Conservation (phyloP, 2,113 vertebrate genomes). For the Cardinalis cardinalis region DNA sequence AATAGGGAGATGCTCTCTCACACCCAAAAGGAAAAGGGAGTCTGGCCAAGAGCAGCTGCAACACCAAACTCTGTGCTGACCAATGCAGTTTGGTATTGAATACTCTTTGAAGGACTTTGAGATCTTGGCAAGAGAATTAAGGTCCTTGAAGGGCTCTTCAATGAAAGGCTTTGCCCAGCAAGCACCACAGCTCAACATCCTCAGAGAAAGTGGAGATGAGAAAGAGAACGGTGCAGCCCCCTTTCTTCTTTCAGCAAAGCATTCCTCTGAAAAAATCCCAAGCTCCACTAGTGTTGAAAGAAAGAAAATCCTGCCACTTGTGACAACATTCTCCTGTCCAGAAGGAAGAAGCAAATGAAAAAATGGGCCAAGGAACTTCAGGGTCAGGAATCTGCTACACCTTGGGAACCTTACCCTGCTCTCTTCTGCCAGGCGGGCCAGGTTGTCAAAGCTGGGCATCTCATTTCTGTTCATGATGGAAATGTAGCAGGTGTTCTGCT, state of each 20-base stretch:
- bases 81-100: not conserved
- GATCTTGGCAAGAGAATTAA: not conserved
- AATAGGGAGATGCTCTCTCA: not conserved
- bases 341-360: not conserved
- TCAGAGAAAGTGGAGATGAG: no score
- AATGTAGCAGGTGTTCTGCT: not conserved
- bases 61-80: not conserved
- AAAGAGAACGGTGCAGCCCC: no score
- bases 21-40: no score
- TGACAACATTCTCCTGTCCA: not conserved
- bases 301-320: no score
- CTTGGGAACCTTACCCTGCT: not conserved
- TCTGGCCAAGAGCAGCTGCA: no score
- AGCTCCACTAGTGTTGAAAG: no score
- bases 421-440: not conserved
- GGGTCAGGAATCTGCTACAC: fast-evolving
- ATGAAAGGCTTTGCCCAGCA: no score
- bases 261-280: not conserved
- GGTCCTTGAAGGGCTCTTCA: no score
- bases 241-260: not conserved
- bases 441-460: not conserved
- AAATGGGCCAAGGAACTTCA: no score
- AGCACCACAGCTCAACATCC: not conserved
- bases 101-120: not conserved
- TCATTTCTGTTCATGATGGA: fast-evolving